phyloP scores from a whole-genome alignment of 2,888 invertebrate genomes.

The Papilio protenor region DNA sequence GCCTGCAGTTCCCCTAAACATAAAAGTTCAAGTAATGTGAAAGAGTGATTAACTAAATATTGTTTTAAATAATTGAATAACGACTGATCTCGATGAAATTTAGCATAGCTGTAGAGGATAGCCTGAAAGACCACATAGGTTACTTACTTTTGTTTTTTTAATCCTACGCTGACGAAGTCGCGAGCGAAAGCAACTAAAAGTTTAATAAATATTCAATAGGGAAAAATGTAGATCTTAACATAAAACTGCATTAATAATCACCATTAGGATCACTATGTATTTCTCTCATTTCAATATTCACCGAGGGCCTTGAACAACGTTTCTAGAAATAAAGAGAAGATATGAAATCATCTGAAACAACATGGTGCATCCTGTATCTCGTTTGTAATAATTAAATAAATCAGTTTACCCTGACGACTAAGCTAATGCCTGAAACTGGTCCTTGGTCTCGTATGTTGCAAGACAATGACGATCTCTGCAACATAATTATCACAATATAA shows the following conservation, averaged over 20 bases:
- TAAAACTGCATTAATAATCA: neutral
- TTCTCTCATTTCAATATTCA: constrained; percentile 37
- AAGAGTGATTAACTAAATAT: too few species aligned
- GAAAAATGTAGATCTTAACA: neutral
- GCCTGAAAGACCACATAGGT: too few species aligned
- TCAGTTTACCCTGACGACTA: constrained; percentile 62
- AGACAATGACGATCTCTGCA: constrained; percentile 61
- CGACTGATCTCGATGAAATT: too few species aligned
- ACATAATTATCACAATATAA: constrained; percentile 39
- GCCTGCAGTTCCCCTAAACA: neutral
- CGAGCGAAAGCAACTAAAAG: too few species aligned
- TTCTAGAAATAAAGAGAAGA: constrained; percentile 19
- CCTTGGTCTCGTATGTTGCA: constrained; percentile 48
- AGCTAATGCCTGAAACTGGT: constrained; percentile 60
- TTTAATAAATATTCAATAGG: neutral
- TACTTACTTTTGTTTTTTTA: too few species aligned
- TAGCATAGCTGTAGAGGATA: too few species aligned
- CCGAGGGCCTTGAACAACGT: constrained; percentile 15
- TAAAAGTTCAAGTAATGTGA: neutral
- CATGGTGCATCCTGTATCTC: neutral
- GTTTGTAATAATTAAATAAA: neutral
- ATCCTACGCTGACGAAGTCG: too few species aligned
- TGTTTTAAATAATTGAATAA: too few species aligned
- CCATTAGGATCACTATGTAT: neutral
- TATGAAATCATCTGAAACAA: neutral